phyloP scores from a whole-genome alignment of 1,140 invertebrate species.

The Dreissena polymorpha region DNA sequence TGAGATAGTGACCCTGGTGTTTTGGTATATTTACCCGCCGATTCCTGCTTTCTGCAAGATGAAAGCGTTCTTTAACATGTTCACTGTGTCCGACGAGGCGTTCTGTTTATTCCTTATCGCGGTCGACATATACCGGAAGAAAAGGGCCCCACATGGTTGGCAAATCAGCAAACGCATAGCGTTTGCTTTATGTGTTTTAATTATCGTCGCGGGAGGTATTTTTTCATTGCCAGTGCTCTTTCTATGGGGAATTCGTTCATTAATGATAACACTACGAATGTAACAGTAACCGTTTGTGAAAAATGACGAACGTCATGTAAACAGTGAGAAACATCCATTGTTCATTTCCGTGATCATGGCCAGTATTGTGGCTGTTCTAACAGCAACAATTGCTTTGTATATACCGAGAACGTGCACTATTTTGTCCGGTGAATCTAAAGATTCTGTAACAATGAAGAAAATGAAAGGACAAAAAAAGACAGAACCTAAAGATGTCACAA shows the following conservation, averaged over 20 bases:
- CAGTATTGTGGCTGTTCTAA: not conserved
- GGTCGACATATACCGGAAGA: constrained; percentile 61
- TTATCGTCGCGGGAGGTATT: not conserved
- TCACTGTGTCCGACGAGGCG: constrained; percentile 56
- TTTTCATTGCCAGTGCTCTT: not conserved
- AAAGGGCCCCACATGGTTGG: constrained; percentile 52
- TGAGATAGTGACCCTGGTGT: too few species aligned
- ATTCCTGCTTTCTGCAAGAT: constrained; percentile 62
- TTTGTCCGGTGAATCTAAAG: too few species aligned
- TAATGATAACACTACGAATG: not conserved
- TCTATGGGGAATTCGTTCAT: constrained; percentile 9
- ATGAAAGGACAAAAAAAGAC: not conserved
- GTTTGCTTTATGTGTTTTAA: not conserved
- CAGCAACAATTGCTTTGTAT: constrained; percentile 13
- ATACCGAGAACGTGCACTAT: not conserved
- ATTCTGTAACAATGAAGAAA: not conserved
- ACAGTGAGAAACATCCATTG: not conserved
- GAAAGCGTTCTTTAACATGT: constrained; percentile 56
- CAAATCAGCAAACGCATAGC: constrained; percentile 46
- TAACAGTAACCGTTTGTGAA: constrained; percentile 12
- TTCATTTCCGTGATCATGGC: not conserved
- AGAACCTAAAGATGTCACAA: not conserved
- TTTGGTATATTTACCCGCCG: too few species aligned
- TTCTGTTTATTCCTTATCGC: constrained; percentile 59
- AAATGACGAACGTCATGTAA: constrained; percentile 11